Percentiles rank a stretch among this genome's conserved stretches.
These are phyloP conservation scores for Rotaria sp. DNA, from an alignment of 2,888 invertebrate species.

Conservation along the genomic window DNA sequence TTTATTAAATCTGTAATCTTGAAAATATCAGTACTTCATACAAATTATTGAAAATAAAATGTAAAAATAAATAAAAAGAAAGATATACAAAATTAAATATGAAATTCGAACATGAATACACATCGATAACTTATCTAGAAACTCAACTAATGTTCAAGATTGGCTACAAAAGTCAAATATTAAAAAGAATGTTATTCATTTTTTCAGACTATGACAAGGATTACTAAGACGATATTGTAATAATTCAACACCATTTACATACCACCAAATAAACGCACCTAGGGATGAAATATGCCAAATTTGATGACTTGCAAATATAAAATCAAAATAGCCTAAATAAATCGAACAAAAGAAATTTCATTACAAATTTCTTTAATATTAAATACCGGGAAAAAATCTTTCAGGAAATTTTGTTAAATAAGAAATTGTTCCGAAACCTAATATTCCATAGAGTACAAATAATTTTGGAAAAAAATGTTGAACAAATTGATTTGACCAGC, in stretches of 20 bases:
- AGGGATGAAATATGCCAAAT: neutral
- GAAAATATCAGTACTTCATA: too few species aligned
- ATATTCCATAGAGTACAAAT: constrained; percentile 77
- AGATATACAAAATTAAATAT: neutral
- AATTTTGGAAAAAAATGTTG: constrained; percentile 78
- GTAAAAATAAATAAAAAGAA: neutral
- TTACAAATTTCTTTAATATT: too few species aligned
- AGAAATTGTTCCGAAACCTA: constrained; percentile 63
- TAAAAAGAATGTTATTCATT: neutral
- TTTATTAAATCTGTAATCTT: too few species aligned
- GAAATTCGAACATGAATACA: neutral
- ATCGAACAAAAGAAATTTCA: too few species aligned
- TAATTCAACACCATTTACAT: neutral
- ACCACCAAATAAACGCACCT: neutral
- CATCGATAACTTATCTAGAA: neutral
- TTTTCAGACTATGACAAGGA: neutral
- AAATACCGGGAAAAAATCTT: constrained; percentile 62
- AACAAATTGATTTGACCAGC: constrained; percentile 75
- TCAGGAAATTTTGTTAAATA: constrained; percentile 85
- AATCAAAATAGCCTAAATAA: neutral
- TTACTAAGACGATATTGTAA: neutral
- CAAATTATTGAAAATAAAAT: too few species aligned
- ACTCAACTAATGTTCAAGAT: neutral
- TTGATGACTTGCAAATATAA: neutral
- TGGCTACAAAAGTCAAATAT: neutral